Evolutionary conservation across 1,140 invertebrate species (phyloP), one percentile per base, ranked within the genome.

Genomic region (Adelges cooleyi): DNA sequence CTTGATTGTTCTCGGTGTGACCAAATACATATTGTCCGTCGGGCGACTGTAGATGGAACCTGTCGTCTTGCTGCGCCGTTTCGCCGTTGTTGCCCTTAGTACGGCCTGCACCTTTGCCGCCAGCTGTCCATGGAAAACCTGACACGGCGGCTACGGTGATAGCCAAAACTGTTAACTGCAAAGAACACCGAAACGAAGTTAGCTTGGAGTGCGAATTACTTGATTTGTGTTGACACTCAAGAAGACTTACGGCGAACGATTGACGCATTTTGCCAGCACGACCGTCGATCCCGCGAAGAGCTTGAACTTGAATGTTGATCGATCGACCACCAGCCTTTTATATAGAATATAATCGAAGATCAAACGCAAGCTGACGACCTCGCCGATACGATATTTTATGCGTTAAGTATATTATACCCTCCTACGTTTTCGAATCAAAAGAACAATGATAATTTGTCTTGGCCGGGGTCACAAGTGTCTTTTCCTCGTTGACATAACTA

Each of bases 1-100:
- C 56, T 25, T 62, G 56, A 4, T 46, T 29, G 3, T 25, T 25
- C 8, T n/a, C 29, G 1, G 42, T 10, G 27, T 62, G 42, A 10
- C 56, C 56, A 2, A 62, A 62, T 8, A 46, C 56, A 18, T 48
- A 62, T 1, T 62, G 56, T 15, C 56, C 56, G 18, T 62, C 56
- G 5, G 56, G 10, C 2, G 56, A 62, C 17, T 62, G 56, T 8
- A 62, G 9, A 17, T 62, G 56, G 10, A 33, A 62, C 22, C 42
- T 23, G 23, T 62, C 40, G n/a, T 17, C 42, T 3, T 51, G 22
- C n/a, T 11, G 36, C 13, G 20, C 15, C 9, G 5, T 33, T 2
- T n/a, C 40, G 20, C 18, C 17, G 2, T 5, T 22, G 3, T 11
- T 25, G 9, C n/a, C 23, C 27, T 59, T 59, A 1, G 38, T 44